Evolutionary conservation across 2,888 invertebrate species (phyloP).

Genomic region (Harpalus rufipes): DNA sequence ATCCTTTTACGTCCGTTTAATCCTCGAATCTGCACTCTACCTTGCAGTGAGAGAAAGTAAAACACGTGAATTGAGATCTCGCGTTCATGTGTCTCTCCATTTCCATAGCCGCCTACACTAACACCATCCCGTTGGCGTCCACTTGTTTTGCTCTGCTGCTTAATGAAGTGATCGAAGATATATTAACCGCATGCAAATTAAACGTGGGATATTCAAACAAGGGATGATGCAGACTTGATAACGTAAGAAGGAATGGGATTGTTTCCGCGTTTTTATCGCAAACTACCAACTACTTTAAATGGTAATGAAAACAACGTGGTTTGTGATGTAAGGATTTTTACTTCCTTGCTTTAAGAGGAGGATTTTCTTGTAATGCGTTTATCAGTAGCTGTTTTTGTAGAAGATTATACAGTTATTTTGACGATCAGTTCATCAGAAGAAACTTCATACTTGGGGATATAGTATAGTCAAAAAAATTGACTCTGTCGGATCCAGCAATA

Average conservation of each 20-base stretch:
- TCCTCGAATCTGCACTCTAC: neutral
- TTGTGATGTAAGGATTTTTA: neutral
- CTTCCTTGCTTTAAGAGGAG: neutral
- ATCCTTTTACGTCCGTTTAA: neutral
- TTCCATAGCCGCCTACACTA: constrained; percentile 15
- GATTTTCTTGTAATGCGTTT: neutral
- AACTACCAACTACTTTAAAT: constrained; percentile 4
- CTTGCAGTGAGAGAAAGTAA: constrained; percentile 32
- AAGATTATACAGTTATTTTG: too few species aligned
- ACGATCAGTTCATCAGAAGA: too few species aligned
- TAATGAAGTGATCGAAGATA: constrained; percentile 71
- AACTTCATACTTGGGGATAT: too few species aligned
- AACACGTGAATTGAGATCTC: constrained; percentile 17
- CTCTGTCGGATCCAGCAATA: too few species aligned
- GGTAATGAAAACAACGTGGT: constrained; percentile 10
- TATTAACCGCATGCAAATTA: constrained; percentile 70
- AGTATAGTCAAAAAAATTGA: too few species aligned
- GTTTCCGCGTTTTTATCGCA: constrained; percentile 33
- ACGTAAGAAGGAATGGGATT: constrained; percentile 24
- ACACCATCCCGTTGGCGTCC: constrained; percentile 6
- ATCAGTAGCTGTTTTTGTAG: neutral
- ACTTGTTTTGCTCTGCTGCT: constrained; percentile 69
- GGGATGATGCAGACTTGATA: constrained; percentile 36
- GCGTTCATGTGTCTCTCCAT: constrained; percentile 12
- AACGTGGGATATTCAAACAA: constrained; percentile 64